Base-by-base conservation (phyloP, 2,113 vertebrate genomes). In the Pluvianellus socialis region DNA sequence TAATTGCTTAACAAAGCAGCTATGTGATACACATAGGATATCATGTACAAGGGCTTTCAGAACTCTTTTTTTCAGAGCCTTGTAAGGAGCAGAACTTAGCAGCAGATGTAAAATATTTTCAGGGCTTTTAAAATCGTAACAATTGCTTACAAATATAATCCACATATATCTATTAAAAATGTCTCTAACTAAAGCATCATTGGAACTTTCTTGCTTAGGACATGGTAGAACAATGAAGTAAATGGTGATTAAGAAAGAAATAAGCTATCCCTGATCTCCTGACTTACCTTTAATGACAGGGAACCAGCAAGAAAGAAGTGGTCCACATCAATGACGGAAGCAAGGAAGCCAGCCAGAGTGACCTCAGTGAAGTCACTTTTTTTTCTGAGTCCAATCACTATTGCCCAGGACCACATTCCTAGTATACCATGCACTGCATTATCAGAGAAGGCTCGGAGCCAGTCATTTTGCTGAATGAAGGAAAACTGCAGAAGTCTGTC, bases 341-440 rank as follows among this genome's bases (percentile, higher is more conserved):
- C 98, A 50, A 99, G 98, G 76, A 99, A 98, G 15, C 99, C 99
- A 22, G 99, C 99, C 86, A 99, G 97, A 32, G 98, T 91, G 30
- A 99, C 98, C 96, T 99, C 99, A 92, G 98, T 99, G 80, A 99
- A 94, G 88, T 99, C 99, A 38, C 98, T 99, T 97, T 97, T 99
- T 97, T 99, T 99, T 97, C 98, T 98, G 66, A 99, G 96, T 85
- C 99, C 99, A 62, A 98, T 98, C 63, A 99, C 99, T 40, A 99
- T 98, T 0, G 99, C 99, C 99, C 99, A 99, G 9, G 99, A 99
- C 99, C 99, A 99, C 97, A 99, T 98, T 52, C 99, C 99, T 19
- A 99, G 98, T 45, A 99, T 44, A 3, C 98, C 98, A 2, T 99
- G 99, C 9, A 99, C 98, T 8, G 98, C 98, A 33, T 99, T 99